These are phyloP conservation scores for Byasa hedistus DNA, from an alignment of 2,888 invertebrate species.

Conservation along the genomic window DNA sequence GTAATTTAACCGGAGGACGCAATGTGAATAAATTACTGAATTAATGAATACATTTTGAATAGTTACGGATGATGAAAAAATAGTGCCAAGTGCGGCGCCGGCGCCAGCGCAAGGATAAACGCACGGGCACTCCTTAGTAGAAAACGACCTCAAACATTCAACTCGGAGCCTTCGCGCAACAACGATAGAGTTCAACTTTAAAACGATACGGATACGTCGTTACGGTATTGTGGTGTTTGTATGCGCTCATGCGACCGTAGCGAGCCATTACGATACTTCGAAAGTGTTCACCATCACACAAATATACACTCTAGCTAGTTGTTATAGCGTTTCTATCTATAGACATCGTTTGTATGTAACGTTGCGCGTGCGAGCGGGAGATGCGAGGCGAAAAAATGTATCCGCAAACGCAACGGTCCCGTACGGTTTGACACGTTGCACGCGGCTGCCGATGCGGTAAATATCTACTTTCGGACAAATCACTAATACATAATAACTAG, in stretches of 20 bases:
- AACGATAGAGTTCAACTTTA: slow-evolving; percentile 41
- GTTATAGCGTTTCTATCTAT: slow-evolving; percentile 56
- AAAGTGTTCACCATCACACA: slow-evolving; percentile 57
- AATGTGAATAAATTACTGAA: slow-evolving; percentile 66
- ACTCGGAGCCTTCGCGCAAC: slow-evolving; percentile 44
- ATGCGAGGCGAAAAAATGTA: slow-evolving; percentile 59
- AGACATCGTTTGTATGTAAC: slow-evolving; percentile 48
- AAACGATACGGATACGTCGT: slow-evolving; percentile 48
- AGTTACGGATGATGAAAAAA: slow-evolving; percentile 70
- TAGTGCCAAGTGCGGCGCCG: slow-evolving; percentile 74
- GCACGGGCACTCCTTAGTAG: slow-evolving; percentile 55
- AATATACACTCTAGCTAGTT: slow-evolving; percentile 59
- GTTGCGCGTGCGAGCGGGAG: slow-evolving; percentile 46
- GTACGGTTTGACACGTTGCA: slow-evolving; percentile 71
- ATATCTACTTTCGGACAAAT: slow-evolving; percentile 65
- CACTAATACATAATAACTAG: slow-evolving; percentile 44
- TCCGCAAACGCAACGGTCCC: slow-evolving; percentile 64
- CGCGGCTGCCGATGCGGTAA: slow-evolving; percentile 64
- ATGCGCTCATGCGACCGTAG: slow-evolving; percentile 78
- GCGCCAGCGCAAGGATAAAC: slow-evolving; percentile 73
- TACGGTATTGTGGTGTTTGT: slow-evolving; percentile 51
- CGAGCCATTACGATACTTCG: slow-evolving; percentile 74
- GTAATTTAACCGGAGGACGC: slow-evolving; percentile 58
- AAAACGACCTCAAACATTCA: slow-evolving; percentile 38
- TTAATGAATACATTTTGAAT: slow-evolving; percentile 76